phyloP scores from a whole-genome alignment of 2,797 vertebrate species.

The Schizopygopsis pylzovi region DNA sequence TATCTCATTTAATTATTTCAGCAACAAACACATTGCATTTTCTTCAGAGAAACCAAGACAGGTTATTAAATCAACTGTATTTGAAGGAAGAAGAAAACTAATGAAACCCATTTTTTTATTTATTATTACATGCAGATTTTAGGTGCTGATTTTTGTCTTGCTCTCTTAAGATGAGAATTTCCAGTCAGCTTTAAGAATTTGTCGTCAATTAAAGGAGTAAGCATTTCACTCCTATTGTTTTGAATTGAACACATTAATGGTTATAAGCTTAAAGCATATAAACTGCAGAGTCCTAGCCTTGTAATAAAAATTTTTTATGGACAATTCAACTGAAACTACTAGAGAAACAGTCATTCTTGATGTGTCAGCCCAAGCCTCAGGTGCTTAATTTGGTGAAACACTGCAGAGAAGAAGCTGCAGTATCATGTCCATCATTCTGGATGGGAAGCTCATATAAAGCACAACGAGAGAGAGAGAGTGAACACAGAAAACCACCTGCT shows the following conservation, averaged over 20 bases:
- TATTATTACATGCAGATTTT: background rate
- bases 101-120: background rate
- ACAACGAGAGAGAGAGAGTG: conserved; percentile 13
- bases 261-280: background rate
- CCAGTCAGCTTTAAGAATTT: background rate
- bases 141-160: background rate
- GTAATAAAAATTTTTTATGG: background rate
- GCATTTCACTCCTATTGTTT: background rate
- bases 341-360: background rate
- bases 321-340: conserved; percentile 11
- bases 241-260: background rate
- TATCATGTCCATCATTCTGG: conserved; percentile 36
- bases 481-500: conserved; percentile 23
- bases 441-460: background rate
- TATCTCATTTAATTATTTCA: conserved; percentile 1
- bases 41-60: background rate
- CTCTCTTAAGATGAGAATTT: background rate
- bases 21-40: background rate
- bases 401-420: conserved; percentile 31
- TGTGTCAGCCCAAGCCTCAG: background rate
- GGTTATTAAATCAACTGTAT: background rate
- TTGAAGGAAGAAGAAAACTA: background rate
- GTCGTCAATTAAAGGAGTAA: background rate
- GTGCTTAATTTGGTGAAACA: conserved; percentile 45
- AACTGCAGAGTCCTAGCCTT: too few relatives aligned